Conservation (phyloP, 2,113 vertebrate species). For the Sinocyclocheilus anophthalmus region DNA sequence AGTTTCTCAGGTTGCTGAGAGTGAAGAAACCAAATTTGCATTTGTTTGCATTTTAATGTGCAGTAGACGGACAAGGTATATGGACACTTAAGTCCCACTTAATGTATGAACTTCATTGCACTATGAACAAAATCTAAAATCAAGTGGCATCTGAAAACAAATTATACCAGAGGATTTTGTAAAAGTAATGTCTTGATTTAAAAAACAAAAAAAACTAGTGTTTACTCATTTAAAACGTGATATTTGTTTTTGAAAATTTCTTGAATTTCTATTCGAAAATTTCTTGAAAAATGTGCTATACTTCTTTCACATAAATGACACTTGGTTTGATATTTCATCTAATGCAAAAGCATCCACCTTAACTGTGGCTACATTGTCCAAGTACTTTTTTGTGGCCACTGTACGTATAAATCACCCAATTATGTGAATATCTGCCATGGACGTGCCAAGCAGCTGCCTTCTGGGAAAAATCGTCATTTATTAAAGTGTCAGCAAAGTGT, state of each 20-base stretch:
- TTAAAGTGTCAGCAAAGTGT: conserved; percentile 55
- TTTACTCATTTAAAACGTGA: not conserved
- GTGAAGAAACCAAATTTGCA: not conserved
- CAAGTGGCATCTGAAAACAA: no score
- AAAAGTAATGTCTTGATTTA: not conserved
- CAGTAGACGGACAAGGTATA: not conserved
- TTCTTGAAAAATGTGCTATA: not conserved
- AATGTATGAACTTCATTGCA: no score
- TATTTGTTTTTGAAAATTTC: not conserved
- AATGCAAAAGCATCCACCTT: not conserved
- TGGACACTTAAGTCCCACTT: not conserved
- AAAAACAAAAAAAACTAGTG: not conserved
- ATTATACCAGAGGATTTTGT: no score
- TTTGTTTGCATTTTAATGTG: not conserved
- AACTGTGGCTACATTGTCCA: not conserved
- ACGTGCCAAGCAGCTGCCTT: conserved; percentile 30
- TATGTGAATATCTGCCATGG: not conserved
- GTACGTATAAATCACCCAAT: conserved; percentile 16
- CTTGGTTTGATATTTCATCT: not conserved
- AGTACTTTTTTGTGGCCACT: not conserved
- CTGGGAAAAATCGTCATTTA: conserved; percentile 55
- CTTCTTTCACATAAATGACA: not conserved
- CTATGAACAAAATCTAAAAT: no score
- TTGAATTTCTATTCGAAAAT: not conserved
- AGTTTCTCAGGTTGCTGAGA: conserved; percentile 1